Percentiles rank a stretch among this genome's conserved stretches.
Conservation (phyloP, 1,140 invertebrate genomes). For the Drosophila elegans region DNA sequence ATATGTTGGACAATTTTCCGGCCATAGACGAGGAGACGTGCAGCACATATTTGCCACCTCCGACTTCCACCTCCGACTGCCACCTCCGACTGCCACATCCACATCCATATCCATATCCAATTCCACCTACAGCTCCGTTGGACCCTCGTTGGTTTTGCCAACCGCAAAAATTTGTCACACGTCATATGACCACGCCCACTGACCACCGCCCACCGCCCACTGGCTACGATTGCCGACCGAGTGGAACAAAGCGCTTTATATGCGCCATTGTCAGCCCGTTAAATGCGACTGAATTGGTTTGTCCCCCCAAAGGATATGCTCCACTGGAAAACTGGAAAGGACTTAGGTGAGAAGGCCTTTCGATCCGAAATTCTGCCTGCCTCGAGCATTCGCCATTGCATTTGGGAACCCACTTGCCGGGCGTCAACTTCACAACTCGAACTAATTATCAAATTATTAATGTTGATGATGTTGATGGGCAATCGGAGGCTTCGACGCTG, state of each 20-base stretch:
- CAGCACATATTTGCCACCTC: slow-evolving; percentile 38
- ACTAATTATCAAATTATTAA: slow-evolving; percentile 36
- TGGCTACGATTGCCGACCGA: background rate
- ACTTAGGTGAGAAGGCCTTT: slow-evolving; percentile 10
- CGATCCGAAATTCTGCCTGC: background rate
- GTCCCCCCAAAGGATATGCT: background rate
- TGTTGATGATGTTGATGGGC: slow-evolving; percentile 42
- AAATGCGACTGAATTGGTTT: slow-evolving; percentile 31
- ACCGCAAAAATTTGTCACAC: slow-evolving; percentile 74
- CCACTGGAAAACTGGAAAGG: background rate
- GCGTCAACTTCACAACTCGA: slow-evolving; percentile 8
- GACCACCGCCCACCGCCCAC: slow-evolving; percentile 5
- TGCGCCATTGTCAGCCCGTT: slow-evolving; percentile 61
- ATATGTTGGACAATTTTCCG: slow-evolving; percentile 77
- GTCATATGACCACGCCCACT: slow-evolving; percentile 63
- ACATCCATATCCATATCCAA: too few species aligned
- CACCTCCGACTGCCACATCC: background rate
- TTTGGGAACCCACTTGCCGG: background rate
- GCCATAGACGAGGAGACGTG: slow-evolving; percentile 63
- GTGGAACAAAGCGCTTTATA: slow-evolving; percentile 58
- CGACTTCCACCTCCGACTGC: background rate
- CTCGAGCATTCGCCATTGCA: too few species aligned
- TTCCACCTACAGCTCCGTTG: background rate
- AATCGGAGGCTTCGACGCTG: slow-evolving; percentile 21
- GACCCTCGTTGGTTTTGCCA: slow-evolving; percentile 50